These are phyloP conservation scores for Hybognathus amarus DNA, from an alignment of 2,797 vertebrate genomes.

Conservation along the genomic window DNA sequence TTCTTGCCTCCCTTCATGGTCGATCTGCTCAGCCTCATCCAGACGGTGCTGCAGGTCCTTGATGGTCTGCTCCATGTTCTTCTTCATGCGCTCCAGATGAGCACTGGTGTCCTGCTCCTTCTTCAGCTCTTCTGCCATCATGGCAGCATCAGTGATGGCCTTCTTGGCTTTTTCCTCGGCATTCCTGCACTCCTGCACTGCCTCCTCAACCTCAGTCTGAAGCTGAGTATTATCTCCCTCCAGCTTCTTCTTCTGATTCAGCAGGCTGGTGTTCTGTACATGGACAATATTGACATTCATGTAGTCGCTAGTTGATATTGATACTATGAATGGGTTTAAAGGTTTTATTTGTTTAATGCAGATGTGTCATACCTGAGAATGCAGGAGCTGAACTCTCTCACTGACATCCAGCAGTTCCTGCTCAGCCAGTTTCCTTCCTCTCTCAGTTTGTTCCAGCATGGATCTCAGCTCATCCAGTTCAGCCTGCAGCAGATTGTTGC, in stretches of 20 bases:
- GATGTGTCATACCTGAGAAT: constrained; percentile 74
- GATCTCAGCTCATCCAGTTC: constrained; percentile 75
- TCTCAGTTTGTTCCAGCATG: constrained; percentile 72
- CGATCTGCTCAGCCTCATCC: constrained; percentile 82
- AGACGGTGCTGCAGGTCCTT: constrained; percentile 82
- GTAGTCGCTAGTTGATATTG: no score
- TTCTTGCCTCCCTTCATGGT: constrained; percentile 78
- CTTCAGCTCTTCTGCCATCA: constrained; percentile 76
- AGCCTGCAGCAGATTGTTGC: constrained; percentile 76
- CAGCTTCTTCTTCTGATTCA: constrained; percentile 85
- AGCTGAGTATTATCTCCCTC: constrained; percentile 72
- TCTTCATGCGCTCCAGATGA: constrained; percentile 62
- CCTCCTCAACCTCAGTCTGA: constrained; percentile 85
- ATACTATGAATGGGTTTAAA: no score
- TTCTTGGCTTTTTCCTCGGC: constrained; percentile 85
- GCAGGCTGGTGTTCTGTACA: constrained; percentile 85
- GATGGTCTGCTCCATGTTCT: constrained; percentile 75
- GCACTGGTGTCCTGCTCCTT: constrained; percentile 79
- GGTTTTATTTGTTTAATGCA: no score
- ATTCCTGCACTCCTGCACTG: constrained; percentile 87
- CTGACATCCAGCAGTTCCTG: constrained; percentile 76
- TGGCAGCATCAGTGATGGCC: constrained; percentile 46
- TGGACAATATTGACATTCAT: neutral
- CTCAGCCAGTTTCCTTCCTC: constrained; percentile 80
- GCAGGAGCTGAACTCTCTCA: constrained; percentile 83